Evolutionary conservation across 2,797 vertebrate genomes (phyloP), one percentile per base, ranked within the genome.

Genomic region (Trachops cirrhosus): DNA sequence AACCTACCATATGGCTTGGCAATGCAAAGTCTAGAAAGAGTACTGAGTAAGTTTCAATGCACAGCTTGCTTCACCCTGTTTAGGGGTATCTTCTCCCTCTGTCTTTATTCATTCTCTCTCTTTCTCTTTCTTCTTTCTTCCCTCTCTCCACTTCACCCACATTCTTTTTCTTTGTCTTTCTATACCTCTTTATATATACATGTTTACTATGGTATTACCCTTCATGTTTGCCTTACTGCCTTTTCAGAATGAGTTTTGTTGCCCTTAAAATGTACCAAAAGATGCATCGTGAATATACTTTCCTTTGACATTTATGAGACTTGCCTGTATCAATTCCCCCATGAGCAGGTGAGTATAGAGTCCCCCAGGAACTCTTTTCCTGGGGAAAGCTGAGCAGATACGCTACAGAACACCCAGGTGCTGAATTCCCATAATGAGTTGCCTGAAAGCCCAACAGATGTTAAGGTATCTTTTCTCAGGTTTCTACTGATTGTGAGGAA

Each of bases 361-460:
- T 44, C 24, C 89, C 29, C 39, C 52, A 22, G 68, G 86, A 96
- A 15, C 57, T 39, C 44, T 91, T 41, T 89, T 88, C 64, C 37
- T 39, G 37, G 77, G 52, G 80, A 93, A 70, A 74, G 46, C 34
- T 59, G n/a, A 73, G 29, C 41, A 73, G 77, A 70, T 19, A 46
- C 41, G 91, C 80, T 22, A 5, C 94, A 96, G 97, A 97, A 68
- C 91, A 89, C 79, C 93, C 97, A 96, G 96, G 97, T 97, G 96
- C 92, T 89, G 93, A 95, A 95, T 97, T 97, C 93, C 82, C 96
- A 54, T 97, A 93, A 98, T 96, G 97, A 98, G 96, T 96, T 98
- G 94, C 93, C 97, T 97, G 67, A 97, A 97, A 98, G 91, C 97
- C 96, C 82, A 97, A 71, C 97, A 98, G 98, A 96, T 98, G 97